Evolutionary conservation across 2,797 vertebrate species (phyloP).

Genomic region (Coccyzus lansbergi): DNA sequence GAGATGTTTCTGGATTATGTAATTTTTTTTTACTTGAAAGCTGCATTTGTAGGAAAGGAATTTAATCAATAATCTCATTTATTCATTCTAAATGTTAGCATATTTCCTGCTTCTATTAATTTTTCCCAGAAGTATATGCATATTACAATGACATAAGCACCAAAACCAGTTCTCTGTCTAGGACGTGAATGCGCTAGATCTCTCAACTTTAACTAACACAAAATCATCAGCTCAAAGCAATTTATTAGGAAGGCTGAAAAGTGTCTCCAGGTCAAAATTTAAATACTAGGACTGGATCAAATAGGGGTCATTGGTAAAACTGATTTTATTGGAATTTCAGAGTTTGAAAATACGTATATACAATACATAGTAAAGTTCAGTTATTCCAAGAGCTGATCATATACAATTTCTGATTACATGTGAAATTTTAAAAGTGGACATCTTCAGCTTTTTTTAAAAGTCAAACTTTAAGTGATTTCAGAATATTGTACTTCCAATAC

Average conservation of each 20-base stretch:
- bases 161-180: neutral
- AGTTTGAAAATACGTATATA: neutral
- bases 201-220: neutral
- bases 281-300: neutral
- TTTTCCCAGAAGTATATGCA: neutral
- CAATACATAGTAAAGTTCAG: no score
- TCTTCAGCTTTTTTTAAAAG: neutral
- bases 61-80: slow-evolving; percentile 35
- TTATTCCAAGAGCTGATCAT: neutral
- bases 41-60: neutral
- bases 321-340: neutral
- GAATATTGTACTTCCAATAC: neutral
- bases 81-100: slow-evolving; percentile 34
- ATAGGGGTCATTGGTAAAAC: neutral
- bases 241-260: neutral
- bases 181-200: neutral
- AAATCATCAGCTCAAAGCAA: neutral
- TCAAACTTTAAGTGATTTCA: neutral
- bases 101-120: slow-evolving; percentile 20
- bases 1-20: neutral
- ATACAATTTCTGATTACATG: neutral
- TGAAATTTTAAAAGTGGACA: neutral
- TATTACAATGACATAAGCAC: neutral
- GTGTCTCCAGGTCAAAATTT: neutral
- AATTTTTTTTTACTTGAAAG: slow-evolving; percentile 27